phyloP scores from a whole-genome alignment of 2,797 vertebrate genomes.

The Takifugu rubripes region DNA sequence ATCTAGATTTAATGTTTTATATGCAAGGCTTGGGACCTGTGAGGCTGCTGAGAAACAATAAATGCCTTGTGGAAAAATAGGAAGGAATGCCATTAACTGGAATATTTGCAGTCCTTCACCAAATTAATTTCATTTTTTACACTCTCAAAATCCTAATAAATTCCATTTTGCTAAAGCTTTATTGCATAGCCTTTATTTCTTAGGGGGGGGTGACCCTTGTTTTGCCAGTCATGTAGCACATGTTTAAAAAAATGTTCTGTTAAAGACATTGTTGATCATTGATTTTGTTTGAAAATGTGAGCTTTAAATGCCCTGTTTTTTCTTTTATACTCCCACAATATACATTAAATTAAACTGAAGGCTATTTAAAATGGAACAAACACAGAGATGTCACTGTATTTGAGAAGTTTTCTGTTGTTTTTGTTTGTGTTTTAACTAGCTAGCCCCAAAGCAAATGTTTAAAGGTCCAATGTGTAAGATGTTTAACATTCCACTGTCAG shows the following conservation, averaged over 20 bases:
- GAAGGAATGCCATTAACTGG: constrained; percentile 1
- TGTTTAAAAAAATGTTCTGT: background rate
- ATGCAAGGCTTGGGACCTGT: constrained; percentile 16
- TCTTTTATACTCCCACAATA: background rate
- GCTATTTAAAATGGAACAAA: constrained; percentile 1
- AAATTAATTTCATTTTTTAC: background rate
- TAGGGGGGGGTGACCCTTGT: background rate
- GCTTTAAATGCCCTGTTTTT: constrained; percentile 1
- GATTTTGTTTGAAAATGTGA: background rate
- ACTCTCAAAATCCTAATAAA: background rate
- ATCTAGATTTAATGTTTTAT: constrained; percentile 27
- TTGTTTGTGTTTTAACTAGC: constrained; percentile 27
- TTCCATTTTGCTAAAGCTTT: too few relatives aligned
- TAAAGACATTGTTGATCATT: background rate
- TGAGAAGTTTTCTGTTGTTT: constrained; percentile 11
- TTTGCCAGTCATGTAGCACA: background rate
- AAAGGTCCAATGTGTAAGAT: constrained; percentile 1
- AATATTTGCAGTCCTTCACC: background rate
- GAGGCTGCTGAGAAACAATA: constrained; percentile 26
- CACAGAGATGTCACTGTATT: constrained; percentile 27
- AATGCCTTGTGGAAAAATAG: constrained; percentile 13
- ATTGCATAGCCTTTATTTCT: too few relatives aligned
- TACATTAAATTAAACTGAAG: too few relatives aligned
- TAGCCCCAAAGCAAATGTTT: constrained; percentile 17
- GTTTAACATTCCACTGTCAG: too few relatives aligned